A percentile compares a stretch with the other conserved stretches of the same genome.
Evolutionary conservation across 2,888 invertebrate species (phyloP).

Genomic region (Nemurella pictetii): DNA sequence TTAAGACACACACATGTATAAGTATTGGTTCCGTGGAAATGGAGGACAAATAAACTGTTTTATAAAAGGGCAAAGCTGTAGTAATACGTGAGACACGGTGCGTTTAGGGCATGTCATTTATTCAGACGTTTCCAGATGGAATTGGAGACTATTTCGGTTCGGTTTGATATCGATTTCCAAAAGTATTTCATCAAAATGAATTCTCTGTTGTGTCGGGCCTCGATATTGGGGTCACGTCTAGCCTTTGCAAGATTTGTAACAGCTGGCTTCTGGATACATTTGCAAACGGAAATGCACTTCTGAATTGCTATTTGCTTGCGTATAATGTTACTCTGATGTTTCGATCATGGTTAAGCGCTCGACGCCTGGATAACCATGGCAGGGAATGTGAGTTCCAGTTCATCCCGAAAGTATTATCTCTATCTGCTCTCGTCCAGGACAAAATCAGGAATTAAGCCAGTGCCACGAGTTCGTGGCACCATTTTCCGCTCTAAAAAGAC

Average conservation of each 20-base stretch:
- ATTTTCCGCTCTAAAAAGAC: background rate
- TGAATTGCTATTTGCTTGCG: background rate
- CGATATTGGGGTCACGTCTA: conserved; percentile 11
- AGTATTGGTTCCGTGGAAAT: background rate
- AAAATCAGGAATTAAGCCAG: too few relatives aligned
- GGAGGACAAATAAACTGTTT: background rate
- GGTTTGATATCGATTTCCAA: conserved; percentile 10
- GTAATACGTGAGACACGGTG: background rate
- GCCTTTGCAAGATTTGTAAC: background rate
- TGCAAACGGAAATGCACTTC: background rate
- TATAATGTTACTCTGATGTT: background rate
- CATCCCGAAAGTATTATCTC: too few relatives aligned
- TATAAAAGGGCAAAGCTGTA: background rate
- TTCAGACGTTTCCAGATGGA: background rate
- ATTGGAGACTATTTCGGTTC: background rate
- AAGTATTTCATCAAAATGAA: conserved; percentile 12
- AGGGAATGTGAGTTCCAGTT: too few relatives aligned
- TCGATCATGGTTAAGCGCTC: background rate
- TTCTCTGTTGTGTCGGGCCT: background rate
- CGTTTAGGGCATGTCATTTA: background rate
- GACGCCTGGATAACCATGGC: background rate
- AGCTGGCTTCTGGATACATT: background rate
- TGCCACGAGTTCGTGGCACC: background rate
- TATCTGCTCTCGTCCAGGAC: background rate
- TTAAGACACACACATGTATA: background rate